Conservation (phyloP, 2,888 invertebrate species). For the Uloborus plumipes region DNA sequence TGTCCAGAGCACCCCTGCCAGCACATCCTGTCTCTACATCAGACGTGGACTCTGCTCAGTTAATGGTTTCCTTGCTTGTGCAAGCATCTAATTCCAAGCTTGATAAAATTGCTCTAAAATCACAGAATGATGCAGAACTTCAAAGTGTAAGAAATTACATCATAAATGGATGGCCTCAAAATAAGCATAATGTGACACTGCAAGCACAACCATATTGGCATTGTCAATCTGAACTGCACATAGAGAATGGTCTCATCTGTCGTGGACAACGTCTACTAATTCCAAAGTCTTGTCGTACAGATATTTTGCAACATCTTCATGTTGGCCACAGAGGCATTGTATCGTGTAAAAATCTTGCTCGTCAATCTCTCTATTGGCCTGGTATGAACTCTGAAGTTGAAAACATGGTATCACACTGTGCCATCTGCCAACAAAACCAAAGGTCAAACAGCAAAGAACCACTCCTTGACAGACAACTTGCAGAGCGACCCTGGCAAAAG, state of each 20-base stretch:
- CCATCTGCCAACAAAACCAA: constrained; percentile 10
- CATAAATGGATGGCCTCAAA: constrained; percentile 18
- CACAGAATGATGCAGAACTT: constrained; percentile 2
- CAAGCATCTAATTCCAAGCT: constrained; percentile 8
- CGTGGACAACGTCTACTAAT: constrained; percentile 12
- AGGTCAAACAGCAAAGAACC: constrained; percentile 11
- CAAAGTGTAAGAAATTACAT: constrained; percentile 9
- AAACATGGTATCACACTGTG: constrained; percentile 8
- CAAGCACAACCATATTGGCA: constrained; percentile 11
- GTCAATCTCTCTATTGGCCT: constrained; percentile 25
- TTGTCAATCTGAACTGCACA: constrained; percentile 21
- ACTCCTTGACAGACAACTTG: constrained; percentile 3
- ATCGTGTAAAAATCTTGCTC: constrained; percentile 21
- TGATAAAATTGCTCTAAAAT: constrained; percentile 10
- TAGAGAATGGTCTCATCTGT: constrained; percentile 21
- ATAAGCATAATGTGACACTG: background rate
- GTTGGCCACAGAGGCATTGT: constrained; percentile 19
- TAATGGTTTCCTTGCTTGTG: constrained; percentile 3
- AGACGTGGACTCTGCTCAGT: background rate
- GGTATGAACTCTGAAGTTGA: constrained; percentile 12
- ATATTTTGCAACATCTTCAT: constrained; percentile 9
- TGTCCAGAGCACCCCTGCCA: constrained; percentile 57
- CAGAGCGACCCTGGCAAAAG: constrained; percentile 27
- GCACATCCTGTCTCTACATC: background rate
- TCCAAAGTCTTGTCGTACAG: constrained; percentile 11